Evolutionary conservation across 2,888 invertebrate species (phyloP).

Genomic region (Parapristionchus giblindavisi): DNA sequence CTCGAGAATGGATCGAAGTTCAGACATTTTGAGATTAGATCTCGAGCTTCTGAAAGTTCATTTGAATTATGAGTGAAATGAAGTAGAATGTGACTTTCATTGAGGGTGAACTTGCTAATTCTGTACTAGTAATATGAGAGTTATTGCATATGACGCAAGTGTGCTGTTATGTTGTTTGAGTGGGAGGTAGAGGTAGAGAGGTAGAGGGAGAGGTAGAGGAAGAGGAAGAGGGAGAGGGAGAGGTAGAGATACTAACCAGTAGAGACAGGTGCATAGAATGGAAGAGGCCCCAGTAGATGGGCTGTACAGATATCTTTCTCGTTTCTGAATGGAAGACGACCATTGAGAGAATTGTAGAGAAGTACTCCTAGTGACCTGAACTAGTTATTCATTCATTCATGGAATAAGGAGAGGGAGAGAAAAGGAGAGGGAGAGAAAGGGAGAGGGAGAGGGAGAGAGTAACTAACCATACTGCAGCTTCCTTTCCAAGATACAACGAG

Average conservation of each 20-base stretch:
- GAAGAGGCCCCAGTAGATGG: slow-evolving; percentile 67
- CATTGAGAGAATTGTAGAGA: slow-evolving; percentile 65
- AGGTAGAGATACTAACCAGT: slow-evolving; percentile 45
- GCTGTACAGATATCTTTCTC: slow-evolving; percentile 68
- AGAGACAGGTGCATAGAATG: slow-evolving; percentile 60
- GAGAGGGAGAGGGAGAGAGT: not conserved
- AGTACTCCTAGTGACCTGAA: slow-evolving; percentile 62
- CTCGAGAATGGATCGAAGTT: slow-evolving; percentile 61
- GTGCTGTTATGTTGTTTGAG: not conserved
- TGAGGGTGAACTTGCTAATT: slow-evolving; percentile 5
- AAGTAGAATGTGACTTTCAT: not conserved
- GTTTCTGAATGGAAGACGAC: slow-evolving; percentile 65
- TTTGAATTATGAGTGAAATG: not conserved
- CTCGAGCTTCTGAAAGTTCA: slow-evolving; percentile 53
- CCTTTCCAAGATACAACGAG: slow-evolving; percentile 64
- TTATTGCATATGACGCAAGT: not conserved
- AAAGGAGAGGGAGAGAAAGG: not conserved
- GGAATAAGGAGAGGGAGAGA: too few species aligned
- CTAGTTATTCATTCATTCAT: not conserved
- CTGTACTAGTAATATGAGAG: not conserved
- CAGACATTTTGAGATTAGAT: slow-evolving; percentile 60
- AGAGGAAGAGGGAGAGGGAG: not conserved
- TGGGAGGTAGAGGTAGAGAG: not conserved
- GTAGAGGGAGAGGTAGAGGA: not conserved
- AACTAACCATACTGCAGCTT: slow-evolving; percentile 64